Evolutionary conservation across 2,888 invertebrate species (phyloP).

Genomic region (Phaonia tiefii): DNA sequence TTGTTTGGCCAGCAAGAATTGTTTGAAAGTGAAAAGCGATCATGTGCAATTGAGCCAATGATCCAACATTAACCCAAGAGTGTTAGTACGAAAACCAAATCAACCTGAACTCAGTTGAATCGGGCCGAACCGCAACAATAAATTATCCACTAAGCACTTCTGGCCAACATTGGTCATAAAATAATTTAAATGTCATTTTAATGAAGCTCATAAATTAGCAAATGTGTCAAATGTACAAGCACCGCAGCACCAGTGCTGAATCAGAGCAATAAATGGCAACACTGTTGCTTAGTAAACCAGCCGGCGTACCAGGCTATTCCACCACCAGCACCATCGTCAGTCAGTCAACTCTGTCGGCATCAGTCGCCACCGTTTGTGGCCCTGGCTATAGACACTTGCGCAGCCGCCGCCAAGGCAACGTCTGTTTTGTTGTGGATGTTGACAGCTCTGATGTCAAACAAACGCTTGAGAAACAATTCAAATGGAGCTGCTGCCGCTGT

Average conservation of each 20-base stretch:
- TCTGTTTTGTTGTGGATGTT: conserved; percentile 62
- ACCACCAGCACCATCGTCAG: conserved; percentile 1
- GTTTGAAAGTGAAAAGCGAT: conserved; percentile 42
- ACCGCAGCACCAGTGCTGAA: conserved; percentile 43
- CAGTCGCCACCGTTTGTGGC: conserved; percentile 59
- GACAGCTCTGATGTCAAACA: conserved; percentile 65
- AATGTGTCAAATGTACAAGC: conserved; percentile 66
- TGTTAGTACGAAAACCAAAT: background rate
- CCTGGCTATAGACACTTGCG: conserved; percentile 42
- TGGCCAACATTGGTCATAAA: conserved; percentile 66
- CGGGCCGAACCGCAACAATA: conserved; percentile 56
- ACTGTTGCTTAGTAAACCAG: conserved; percentile 61
- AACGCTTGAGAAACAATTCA: conserved; percentile 62
- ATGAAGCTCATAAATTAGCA: conserved; percentile 69
- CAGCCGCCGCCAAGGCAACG: conserved; percentile 45
- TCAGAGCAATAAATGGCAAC: conserved; percentile 65
- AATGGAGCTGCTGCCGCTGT: conserved; percentile 43
- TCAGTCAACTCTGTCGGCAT: conserved; percentile 26
- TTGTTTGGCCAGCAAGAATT: conserved; percentile 18
- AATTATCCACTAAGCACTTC: conserved; percentile 66
- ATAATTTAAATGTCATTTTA: conserved; percentile 69
- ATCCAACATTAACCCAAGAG: conserved; percentile 25
- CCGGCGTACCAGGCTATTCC: conserved; percentile 19
- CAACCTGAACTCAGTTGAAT: conserved; percentile 9
- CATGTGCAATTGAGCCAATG: conserved; percentile 48